Percentiles rank a stretch among this genome's conserved stretches.
phyloP scores from a whole-genome alignment of 2,113 vertebrate species.

The Stegastes partitus region DNA sequence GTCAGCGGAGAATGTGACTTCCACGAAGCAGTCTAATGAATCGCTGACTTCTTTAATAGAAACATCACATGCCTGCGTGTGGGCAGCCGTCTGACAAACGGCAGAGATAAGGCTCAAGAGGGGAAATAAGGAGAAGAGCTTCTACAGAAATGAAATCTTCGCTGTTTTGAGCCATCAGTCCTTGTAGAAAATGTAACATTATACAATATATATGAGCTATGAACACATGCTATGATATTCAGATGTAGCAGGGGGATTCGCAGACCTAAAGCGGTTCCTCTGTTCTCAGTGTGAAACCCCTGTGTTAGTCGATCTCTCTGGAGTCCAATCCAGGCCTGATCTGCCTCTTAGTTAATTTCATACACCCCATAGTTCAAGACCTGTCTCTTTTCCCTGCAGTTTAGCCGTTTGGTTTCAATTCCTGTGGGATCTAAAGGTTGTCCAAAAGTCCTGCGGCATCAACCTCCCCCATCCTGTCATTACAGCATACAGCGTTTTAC shows the following conservation, averaged over 20 bases:
- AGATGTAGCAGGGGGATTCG: no score
- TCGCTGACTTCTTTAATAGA: slow-evolving; percentile 49
- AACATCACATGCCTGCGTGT: slow-evolving; percentile 47
- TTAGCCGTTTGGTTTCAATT: slow-evolving; percentile 17
- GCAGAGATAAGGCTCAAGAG: slow-evolving; percentile 7
- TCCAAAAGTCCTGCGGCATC: slow-evolving; percentile 16
- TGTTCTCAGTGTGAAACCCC: background rate
- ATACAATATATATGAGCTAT: background rate
- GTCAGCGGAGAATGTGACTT: slow-evolving; percentile 58
- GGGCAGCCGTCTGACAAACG: slow-evolving; percentile 29
- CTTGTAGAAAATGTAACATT: no score
- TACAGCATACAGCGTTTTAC: slow-evolving; percentile 24
- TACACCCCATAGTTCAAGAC: background rate
- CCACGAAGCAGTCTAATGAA: background rate
- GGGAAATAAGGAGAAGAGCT: slow-evolving; percentile 1
- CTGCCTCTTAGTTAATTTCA: background rate
- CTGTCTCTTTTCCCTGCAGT: background rate
- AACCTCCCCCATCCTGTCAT: slow-evolving; percentile 32
- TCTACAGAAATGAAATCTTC: slow-evolving; percentile 1
- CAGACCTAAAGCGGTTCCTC: no score
- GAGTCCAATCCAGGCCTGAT: background rate
- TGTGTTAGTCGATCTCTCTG: background rate
- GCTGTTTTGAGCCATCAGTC: background rate
- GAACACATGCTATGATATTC: background rate
- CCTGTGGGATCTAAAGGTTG: slow-evolving; percentile 4